These are phyloP conservation scores for Tyrophagus putrescentiae DNA, from an alignment of 1,140 invertebrate species.

Conservation along the genomic window DNA sequence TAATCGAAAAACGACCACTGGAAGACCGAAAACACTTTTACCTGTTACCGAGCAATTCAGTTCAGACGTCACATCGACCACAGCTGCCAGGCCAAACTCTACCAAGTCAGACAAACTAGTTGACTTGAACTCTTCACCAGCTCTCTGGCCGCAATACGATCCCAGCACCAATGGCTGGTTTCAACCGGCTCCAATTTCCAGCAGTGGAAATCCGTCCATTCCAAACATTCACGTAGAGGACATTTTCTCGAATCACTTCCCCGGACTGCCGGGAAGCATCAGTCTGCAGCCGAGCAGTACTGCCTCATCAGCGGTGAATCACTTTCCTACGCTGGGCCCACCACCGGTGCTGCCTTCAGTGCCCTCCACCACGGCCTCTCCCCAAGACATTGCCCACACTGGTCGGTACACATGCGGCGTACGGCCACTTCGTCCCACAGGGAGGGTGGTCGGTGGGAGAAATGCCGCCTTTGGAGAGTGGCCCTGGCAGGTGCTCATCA, in stretches of 20 bases:
- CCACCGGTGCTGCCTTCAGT: not conserved
- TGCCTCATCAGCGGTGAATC: no score
- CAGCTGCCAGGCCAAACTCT: not conserved
- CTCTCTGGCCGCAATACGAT: no score
- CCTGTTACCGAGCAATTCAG: no score
- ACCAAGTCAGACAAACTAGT: not conserved
- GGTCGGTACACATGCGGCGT: slow-evolving; percentile 48
- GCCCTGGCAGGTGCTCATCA: slow-evolving; percentile 77
- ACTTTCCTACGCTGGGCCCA: no score
- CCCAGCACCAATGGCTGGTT: not conserved
- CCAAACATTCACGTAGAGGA: slow-evolving; percentile 4
- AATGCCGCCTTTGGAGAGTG: slow-evolving; percentile 67
- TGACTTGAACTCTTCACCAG: not conserved
- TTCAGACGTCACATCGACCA: not conserved
- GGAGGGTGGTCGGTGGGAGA: slow-evolving; percentile 76
- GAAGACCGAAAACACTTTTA: not conserved
- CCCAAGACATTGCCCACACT: not conserved
- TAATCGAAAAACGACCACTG: not conserved
- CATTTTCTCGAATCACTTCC: slow-evolving; percentile 3
- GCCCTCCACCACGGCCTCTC: not conserved
- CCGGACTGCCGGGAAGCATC: no score
- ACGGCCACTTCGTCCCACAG: slow-evolving; percentile 51
- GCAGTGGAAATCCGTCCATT: no score
- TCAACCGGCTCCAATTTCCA: not conserved
- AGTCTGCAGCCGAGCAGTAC: no score